These are phyloP conservation scores for Rhagologus leucostigma DNA, from an alignment of 2,113 vertebrate genomes.

Conservation along the genomic window DNA sequence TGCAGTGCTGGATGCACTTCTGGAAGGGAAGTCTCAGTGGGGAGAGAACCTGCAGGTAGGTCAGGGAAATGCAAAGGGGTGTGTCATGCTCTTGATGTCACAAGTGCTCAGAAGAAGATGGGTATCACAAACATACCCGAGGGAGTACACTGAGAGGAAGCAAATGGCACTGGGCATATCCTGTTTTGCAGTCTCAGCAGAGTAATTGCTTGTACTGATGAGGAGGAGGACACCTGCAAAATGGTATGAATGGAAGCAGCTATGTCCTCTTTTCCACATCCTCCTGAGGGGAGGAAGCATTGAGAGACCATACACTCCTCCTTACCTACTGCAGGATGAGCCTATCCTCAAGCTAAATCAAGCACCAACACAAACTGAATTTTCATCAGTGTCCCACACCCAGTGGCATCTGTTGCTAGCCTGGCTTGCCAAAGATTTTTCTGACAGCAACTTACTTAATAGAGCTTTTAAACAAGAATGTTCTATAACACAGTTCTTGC, in stretches of 20 bases:
- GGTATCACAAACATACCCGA: not conserved
- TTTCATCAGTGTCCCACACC: not conserved
- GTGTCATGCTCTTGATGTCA: not conserved
- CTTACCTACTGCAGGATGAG: not conserved
- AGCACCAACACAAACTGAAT: not conserved
- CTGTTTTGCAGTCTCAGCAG: not conserved
- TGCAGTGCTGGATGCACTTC: slow-evolving; percentile 86
- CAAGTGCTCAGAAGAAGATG: not conserved
- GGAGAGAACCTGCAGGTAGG: slow-evolving; percentile 95
- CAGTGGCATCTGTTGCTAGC: not conserved
- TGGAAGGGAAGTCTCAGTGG: slow-evolving; percentile 97
- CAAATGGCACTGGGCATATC: not conserved
- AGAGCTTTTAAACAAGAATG: not conserved
- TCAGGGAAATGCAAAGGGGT: not conserved
- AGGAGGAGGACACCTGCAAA: not conserved
- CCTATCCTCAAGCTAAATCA: not conserved
- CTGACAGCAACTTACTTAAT: not conserved
- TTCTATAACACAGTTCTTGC: not conserved
- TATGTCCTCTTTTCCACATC: not conserved
- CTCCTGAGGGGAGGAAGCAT: not conserved
- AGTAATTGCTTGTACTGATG: not conserved
- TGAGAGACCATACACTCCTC: not conserved
- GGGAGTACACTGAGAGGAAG: not conserved
- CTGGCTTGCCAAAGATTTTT: not conserved
- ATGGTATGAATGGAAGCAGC: not conserved